These are phyloP conservation scores for Gymnopithys bicolor DNA, from an alignment of 2,797 vertebrate genomes.

Conservation along the genomic window DNA sequence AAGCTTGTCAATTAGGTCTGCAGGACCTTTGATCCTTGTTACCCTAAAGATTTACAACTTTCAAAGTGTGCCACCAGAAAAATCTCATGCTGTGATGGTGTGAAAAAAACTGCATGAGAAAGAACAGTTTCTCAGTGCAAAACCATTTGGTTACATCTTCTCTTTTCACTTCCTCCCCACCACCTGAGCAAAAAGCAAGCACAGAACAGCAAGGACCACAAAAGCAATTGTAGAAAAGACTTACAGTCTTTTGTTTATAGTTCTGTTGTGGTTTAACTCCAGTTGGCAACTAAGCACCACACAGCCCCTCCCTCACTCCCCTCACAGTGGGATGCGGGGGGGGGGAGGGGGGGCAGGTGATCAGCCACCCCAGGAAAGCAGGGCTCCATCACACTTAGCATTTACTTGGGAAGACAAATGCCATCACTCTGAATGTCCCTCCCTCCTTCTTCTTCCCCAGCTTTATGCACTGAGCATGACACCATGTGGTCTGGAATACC, in stretches of 20 bases:
- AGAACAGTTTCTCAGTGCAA: background rate
- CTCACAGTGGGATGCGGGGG: background rate
- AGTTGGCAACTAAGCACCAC: background rate
- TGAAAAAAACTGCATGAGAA: background rate
- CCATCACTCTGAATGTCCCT: background rate
- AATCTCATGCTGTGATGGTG: background rate
- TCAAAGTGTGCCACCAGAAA: background rate
- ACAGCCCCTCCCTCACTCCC: background rate
- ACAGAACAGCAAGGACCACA: background rate
- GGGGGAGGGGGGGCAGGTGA: background rate
- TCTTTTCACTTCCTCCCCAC: conserved; percentile 12
- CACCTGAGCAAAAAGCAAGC: background rate
- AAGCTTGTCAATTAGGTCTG: background rate
- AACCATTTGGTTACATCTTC: background rate
- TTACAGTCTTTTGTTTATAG: background rate
- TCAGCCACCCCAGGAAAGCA: background rate
- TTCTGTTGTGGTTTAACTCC: background rate
- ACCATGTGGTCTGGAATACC: background rate
- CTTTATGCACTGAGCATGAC: background rate
- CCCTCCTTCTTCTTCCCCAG: background rate
- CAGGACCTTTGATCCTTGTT: background rate
- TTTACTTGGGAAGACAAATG: background rate
- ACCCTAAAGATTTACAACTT: background rate
- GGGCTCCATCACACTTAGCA: background rate
- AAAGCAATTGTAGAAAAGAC: background rate